Conservation (phyloP, 92 coral and sea anemone genomes). For the Plumapathes pennacea region DNA sequence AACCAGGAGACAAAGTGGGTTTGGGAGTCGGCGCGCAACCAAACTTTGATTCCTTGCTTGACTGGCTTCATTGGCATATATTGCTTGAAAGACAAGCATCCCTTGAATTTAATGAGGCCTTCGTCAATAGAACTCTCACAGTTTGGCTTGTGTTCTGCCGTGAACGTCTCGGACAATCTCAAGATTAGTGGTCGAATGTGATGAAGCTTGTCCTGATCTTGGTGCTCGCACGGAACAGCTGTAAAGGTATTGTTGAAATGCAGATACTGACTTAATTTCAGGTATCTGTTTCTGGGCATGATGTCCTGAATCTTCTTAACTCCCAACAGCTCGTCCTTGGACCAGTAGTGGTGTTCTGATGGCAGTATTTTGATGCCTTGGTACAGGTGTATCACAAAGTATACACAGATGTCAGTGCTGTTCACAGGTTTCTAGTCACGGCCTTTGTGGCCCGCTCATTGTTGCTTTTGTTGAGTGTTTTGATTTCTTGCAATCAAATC, state of each 20-base stretch:
- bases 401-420: neutral
- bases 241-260: constrained; percentile 7
- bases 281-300: too few species aligned
- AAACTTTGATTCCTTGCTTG: constrained; percentile 22
- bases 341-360: constrained; percentile 2
- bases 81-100: too few species aligned
- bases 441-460: neutral
- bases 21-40: constrained; percentile 17
- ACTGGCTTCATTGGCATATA: too few species aligned
- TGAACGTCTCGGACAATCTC: neutral
- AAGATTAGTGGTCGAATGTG: neutral
- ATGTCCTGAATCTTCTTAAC: neutral
- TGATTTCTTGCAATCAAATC: neutral
- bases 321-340: neutral
- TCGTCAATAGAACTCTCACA: constrained; percentile 16
- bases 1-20: constrained; percentile 3
- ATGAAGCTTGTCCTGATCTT: too few species aligned
- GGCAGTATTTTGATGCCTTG: constrained; percentile 2
- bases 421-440: constrained; percentile 1
- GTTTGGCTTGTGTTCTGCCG: constrained; percentile 1
- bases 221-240: constrained; percentile 4
- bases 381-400: neutral
- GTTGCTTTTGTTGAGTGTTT: too few species aligned
- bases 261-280: constrained; percentile 2
- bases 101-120: too few species aligned